Percentiles rank a stretch among this genome's conserved stretches.
Conservation (phyloP, 2,888 invertebrate genomes). For the Athetis lepigone region DNA sequence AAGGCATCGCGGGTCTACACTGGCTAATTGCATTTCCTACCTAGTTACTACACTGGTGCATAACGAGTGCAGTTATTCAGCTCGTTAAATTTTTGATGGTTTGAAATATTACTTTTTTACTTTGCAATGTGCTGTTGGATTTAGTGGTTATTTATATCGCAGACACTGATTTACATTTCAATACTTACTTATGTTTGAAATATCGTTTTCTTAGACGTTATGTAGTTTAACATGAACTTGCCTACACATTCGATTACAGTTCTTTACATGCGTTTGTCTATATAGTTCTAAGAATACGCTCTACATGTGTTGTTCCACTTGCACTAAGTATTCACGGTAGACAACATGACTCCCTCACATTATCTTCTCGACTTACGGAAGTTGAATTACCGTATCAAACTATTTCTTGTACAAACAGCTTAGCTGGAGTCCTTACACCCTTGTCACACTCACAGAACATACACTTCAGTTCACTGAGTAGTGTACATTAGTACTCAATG, state of each 20-base stretch:
- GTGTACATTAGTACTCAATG: constrained; percentile 17
- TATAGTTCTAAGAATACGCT: constrained; percentile 14
- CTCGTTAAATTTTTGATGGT: constrained; percentile 64
- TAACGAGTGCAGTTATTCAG: constrained; percentile 65
- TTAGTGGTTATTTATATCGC: constrained; percentile 28
- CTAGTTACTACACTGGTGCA: constrained; percentile 81
- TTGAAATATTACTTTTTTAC: constrained; percentile 52
- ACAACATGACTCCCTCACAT: constrained; percentile 76
- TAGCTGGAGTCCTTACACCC: constrained; percentile 65
- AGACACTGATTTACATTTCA: not conserved
- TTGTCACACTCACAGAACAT: constrained; percentile 67
- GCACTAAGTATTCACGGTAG: constrained; percentile 62
- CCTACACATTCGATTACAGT: not conserved
- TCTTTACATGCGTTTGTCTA: not conserved
- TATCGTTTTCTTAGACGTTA: not conserved
- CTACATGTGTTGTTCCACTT: constrained; percentile 19
- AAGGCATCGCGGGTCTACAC: constrained; percentile 83
- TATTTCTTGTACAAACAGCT: constrained; percentile 81
- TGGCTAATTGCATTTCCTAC: constrained; percentile 89
- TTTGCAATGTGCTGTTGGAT: constrained; percentile 27
- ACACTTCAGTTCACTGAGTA: constrained; percentile 29
- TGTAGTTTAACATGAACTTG: not conserved
- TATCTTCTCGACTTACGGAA: constrained; percentile 81
- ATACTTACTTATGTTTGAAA: not conserved
- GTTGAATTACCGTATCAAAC: constrained; percentile 83